Percentiles rank a stretch among this genome's conserved stretches.
Evolutionary conservation across 2,113 vertebrate species (phyloP).

Genomic region (Tragelaphus scriptus): DNA sequence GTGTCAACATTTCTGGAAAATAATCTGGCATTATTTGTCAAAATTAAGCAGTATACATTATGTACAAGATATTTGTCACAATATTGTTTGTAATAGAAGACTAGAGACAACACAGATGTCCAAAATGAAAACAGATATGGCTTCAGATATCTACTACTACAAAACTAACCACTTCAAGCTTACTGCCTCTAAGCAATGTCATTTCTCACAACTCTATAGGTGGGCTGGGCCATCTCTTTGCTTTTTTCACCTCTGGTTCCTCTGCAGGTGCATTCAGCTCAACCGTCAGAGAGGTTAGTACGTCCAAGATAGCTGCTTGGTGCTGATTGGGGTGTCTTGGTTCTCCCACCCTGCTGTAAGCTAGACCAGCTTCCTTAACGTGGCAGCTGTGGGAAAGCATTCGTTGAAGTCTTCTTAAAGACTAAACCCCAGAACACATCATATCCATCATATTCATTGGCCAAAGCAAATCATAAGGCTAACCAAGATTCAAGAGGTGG

Average conservation of each 20-base stretch:
- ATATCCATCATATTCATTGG: not conserved
- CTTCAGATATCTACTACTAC: not conserved
- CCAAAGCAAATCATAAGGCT: not conserved
- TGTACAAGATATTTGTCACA: not conserved
- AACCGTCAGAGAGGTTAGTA: not conserved
- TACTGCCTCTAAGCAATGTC: not conserved
- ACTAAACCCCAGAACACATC: not conserved
- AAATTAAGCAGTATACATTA: not conserved
- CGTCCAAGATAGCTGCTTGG: not conserved
- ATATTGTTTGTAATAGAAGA: not conserved
- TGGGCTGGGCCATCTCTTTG: not conserved
- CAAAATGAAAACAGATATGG: not conserved
- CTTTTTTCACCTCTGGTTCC: not conserved
- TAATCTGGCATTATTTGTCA: slow-evolving; percentile 7
- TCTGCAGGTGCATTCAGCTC: not conserved
- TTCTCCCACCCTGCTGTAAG: not conserved
- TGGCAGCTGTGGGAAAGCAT: not conserved
- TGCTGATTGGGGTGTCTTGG: not conserved
- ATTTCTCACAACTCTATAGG: not conserved
- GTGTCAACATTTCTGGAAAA: not conserved
- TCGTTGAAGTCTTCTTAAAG: not conserved
- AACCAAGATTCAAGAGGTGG: not conserved
- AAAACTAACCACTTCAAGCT: not conserved
- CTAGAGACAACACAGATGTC: not conserved
- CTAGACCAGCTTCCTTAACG: not conserved